phyloP scores from a whole-genome alignment of 2,113 vertebrate genomes.

The Verasper variegatus region DNA sequence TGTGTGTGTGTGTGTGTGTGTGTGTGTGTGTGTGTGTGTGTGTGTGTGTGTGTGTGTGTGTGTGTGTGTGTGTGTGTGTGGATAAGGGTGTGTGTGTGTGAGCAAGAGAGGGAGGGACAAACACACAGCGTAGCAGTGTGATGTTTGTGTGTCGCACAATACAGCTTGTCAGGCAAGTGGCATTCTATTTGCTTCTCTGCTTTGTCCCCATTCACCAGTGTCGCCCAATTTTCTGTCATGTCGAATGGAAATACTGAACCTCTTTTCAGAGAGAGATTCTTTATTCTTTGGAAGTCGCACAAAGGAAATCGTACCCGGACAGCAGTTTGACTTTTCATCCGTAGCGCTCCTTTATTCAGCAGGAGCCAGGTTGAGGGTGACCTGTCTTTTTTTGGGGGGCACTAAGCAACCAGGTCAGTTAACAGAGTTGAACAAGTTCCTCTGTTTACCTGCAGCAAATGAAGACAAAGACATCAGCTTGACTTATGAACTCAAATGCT shows the following conservation, averaged over 20 bases:
- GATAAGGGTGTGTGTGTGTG: slow-evolving; percentile 8
- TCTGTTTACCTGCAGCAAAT: slow-evolving; percentile 13
- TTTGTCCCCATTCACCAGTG: slow-evolving; percentile 53
- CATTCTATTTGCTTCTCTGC: slow-evolving; percentile 49
- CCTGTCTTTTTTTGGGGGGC: slow-evolving; percentile 19
- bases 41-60: slow-evolving; percentile 39
- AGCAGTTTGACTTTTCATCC: slow-evolving; percentile 55
- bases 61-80: neutral
- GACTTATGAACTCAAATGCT: slow-evolving; percentile 3
- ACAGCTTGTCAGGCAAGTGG: slow-evolving; percentile 52
- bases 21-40: slow-evolving; percentile 6
- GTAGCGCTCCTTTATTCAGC: slow-evolving; percentile 53
- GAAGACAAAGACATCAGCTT: slow-evolving; percentile 30
- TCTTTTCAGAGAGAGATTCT: slow-evolving; percentile 42
- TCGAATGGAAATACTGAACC: slow-evolving; percentile 42
- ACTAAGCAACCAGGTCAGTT: slow-evolving; percentile 19
- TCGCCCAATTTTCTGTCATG: slow-evolving; percentile 52
- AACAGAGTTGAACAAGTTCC: slow-evolving; percentile 9
- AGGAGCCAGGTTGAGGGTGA: slow-evolving; percentile 41
- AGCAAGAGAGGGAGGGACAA: slow-evolving; percentile 23
- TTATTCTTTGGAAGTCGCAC: slow-evolving; percentile 50
- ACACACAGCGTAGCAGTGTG: slow-evolving; percentile 30
- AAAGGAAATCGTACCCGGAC: slow-evolving; percentile 54
- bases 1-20: neutral
- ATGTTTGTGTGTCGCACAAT: slow-evolving; percentile 59